phyloP scores from a whole-genome alignment of 2,888 invertebrate genomes.

The Periphyllus acericola region DNA sequence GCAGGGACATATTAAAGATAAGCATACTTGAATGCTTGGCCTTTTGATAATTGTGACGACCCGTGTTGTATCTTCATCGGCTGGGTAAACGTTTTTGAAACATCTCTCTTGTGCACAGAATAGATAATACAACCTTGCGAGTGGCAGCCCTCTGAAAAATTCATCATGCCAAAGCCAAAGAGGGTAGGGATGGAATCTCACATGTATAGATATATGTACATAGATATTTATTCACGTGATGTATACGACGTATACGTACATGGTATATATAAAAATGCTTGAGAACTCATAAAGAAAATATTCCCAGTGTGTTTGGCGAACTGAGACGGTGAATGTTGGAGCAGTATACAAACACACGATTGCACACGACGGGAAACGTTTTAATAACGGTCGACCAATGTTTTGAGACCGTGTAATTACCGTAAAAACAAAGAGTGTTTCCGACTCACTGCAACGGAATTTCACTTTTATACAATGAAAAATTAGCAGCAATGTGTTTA shows the following conservation, averaged over 20 bases:
- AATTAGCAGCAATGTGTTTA: slow-evolving; percentile 15
- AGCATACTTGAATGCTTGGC: slow-evolving; percentile 1
- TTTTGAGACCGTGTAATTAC: slow-evolving; percentile 60
- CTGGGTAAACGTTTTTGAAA: slow-evolving; percentile 20
- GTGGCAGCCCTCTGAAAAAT: slow-evolving; percentile 32
- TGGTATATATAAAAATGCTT: slow-evolving; percentile 28
- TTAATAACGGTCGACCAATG: slow-evolving; percentile 58
- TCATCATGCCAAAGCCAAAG: not conserved
- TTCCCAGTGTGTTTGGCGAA: slow-evolving; percentile 58
- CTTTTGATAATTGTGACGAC: slow-evolving; percentile 14
- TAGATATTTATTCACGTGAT: not conserved
- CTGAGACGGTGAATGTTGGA: slow-evolving; percentile 53
- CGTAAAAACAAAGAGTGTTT: slow-evolving; percentile 62
- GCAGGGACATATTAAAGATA: slow-evolving; percentile 20
- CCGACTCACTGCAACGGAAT: slow-evolving; percentile 50
- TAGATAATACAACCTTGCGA: slow-evolving; percentile 35
- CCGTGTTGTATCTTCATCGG: slow-evolving; percentile 37
- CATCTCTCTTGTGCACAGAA: not conserved
- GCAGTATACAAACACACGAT: slow-evolving; percentile 35
- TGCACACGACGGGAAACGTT: slow-evolving; percentile 58
- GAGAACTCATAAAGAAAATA: slow-evolving; percentile 58
- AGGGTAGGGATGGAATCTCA: slow-evolving; percentile 3
- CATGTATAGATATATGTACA: not conserved
- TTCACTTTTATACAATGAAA: slow-evolving; percentile 57
- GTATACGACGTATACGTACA: not conserved